Evolutionary conservation across 2,888 invertebrate species (phyloP).

Genomic region (Hyppa rectilinea): DNA sequence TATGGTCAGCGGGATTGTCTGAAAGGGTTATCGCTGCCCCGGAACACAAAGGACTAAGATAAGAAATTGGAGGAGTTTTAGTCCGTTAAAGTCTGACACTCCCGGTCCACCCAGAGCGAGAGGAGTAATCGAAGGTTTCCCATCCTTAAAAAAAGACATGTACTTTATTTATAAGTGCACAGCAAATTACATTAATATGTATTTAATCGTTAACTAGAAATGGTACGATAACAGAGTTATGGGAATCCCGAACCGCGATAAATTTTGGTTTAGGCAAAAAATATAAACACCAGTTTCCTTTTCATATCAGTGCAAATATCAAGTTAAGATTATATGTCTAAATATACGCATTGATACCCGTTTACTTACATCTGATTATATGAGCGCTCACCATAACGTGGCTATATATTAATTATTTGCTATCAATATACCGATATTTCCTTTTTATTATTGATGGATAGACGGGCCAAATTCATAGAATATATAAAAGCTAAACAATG

Average conservation of each 20-base stretch:
- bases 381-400: not conserved
- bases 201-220: not conserved
- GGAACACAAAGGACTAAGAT: too few relatives aligned
- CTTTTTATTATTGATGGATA: not conserved
- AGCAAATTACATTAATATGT: not conserved
- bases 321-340: not conserved
- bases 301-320: not conserved
- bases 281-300: not conserved
- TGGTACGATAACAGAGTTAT: constrained; percentile 1
- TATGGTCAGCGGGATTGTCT: too few relatives aligned
- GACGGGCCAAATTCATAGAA: not conserved
- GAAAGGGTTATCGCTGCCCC: too few relatives aligned
- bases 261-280: not conserved
- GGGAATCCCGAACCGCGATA: not conserved
- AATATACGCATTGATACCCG: not conserved
- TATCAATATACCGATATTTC: not conserved
- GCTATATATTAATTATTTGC: constrained; percentile 3
- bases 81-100: too few relatives aligned
- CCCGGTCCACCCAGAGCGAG: too few relatives aligned
- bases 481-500: not conserved
- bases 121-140: too few relatives aligned
- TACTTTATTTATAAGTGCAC: not conserved
- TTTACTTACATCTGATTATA: not conserved
- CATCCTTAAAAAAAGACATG: too few relatives aligned
- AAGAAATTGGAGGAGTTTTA: too few relatives aligned